These are phyloP conservation scores for Saiga tatarica DNA, from an alignment of 2,113 vertebrate genomes.

Conservation along the genomic window DNA sequence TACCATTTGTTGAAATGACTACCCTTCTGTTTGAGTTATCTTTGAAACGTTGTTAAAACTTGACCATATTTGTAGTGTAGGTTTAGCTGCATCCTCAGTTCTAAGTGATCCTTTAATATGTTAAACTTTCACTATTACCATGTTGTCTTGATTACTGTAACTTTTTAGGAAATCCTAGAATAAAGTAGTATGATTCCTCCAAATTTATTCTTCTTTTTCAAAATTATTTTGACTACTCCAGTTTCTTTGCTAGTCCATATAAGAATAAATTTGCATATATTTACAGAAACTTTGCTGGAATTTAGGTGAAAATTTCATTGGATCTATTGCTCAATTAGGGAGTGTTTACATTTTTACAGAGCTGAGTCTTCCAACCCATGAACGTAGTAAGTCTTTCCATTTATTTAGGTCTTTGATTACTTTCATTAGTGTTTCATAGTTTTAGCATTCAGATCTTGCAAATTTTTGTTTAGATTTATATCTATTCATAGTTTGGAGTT, in stretches of 20 bases:
- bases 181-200: neutral
- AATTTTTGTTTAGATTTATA: neutral
- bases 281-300: neutral
- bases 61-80: neutral
- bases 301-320: neutral
- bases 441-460: neutral
- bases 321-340: neutral
- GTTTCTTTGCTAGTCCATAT: neutral
- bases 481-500: neutral
- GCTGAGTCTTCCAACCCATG: neutral
- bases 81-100: neutral
- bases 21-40: neutral
- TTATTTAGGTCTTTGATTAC: neutral
- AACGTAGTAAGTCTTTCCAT: no score
- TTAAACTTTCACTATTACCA: neutral
- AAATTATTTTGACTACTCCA: neutral
- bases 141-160: neutral
- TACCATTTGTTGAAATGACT: neutral
- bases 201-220: neutral
- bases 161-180: neutral
- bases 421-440: neutral
- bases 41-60: neutral
- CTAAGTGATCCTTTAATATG: no score
- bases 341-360: neutral
- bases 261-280: neutral